phyloP scores from a whole-genome alignment of 2,888 invertebrate species.

The Drosophila mimica region DNA sequence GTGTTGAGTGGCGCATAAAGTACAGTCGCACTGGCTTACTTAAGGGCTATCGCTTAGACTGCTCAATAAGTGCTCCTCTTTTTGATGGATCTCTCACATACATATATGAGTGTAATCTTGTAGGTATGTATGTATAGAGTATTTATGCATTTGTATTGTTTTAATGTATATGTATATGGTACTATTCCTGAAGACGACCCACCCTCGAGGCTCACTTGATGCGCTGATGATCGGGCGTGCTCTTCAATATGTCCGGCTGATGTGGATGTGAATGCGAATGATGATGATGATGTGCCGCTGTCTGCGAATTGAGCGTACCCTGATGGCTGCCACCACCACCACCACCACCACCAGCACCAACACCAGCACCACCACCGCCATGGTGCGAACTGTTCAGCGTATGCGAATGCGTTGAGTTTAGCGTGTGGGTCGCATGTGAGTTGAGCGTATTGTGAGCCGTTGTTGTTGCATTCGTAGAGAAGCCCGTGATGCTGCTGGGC shows the following conservation, averaged over 20 bases:
- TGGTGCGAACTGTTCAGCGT: constrained; percentile 85
- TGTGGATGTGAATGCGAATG: constrained; percentile 83
- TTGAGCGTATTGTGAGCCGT: constrained; percentile 87
- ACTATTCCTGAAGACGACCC: constrained; percentile 9
- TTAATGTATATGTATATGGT: constrained; percentile 11
- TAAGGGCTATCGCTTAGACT: constrained; percentile 22
- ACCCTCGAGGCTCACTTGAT: constrained; percentile 80
- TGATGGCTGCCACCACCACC: constrained; percentile 79
- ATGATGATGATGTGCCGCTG: constrained; percentile 85
- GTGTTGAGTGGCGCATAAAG: constrained; percentile 56
- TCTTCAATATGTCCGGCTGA: constrained; percentile 93
- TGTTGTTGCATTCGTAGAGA: constrained; percentile 84
- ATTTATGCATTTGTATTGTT: constrained; percentile 8
- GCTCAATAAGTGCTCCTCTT: constrained; percentile 22
- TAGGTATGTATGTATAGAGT: constrained; percentile 3
- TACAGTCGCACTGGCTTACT: constrained; percentile 13
- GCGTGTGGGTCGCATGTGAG: constrained; percentile 86
- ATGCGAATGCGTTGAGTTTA: constrained; percentile 85
- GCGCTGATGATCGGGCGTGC: constrained; percentile 93
- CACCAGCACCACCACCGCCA: constrained; percentile 66
- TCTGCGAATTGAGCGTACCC: constrained; percentile 83
- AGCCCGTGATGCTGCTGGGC: constrained; percentile 71
- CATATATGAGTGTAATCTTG: constrained; percentile 3
- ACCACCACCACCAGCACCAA: constrained; percentile 58
- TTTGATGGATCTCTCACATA: constrained; percentile 1